Evolutionary conservation across 2,888 invertebrate species (phyloP), one percentile per base, ranked within the genome.

Genomic region (Lagria hirta): DNA sequence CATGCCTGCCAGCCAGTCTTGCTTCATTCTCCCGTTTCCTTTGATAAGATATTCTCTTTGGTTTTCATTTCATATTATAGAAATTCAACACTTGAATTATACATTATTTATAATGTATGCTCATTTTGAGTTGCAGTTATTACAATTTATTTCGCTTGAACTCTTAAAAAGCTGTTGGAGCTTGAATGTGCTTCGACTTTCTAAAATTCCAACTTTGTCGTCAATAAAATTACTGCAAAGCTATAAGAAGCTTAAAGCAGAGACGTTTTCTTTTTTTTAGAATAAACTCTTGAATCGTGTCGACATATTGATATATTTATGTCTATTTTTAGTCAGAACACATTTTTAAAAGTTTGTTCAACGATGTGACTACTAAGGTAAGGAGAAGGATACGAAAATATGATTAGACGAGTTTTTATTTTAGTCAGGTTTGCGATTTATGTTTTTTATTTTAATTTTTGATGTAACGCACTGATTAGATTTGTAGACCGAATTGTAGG

Each of bases 41-140:
- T 52, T 54, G 54, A 54, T 54, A 45, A 52, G 43, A 43, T 42
- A 54, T 52, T 54, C 54, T 16, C 50, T 54, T 54, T 54, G 50
- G 38, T 38, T 43, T n/a, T 34, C 40, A 29, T 24, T 23, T 37
- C 34, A 16, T 41, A 48, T 51, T 51, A 54, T 44, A 50, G 44
- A 47, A 49, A 51, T 48, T 36, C 46, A 43, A 52, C 52, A 49
- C 48, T 50, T 44, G 22, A 43, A 12, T 22, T 26, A 37, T 54
- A 43, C 50, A 52, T 54, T 52, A 54, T 51, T 53, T 46, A 45
- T 45, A 8, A 18, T 11, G 15, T 5, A 21, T 34, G 26, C 22
- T 44, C 34, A 45, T 45, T 40, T 40, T 27, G 22, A 40, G 38
- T 24, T 30, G 15, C 27, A 20, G 26, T 13, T 37, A 12, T 15